phyloP scores from a whole-genome alignment of 92 coral and sea anemone species.

The Ricordea florida region DNA sequence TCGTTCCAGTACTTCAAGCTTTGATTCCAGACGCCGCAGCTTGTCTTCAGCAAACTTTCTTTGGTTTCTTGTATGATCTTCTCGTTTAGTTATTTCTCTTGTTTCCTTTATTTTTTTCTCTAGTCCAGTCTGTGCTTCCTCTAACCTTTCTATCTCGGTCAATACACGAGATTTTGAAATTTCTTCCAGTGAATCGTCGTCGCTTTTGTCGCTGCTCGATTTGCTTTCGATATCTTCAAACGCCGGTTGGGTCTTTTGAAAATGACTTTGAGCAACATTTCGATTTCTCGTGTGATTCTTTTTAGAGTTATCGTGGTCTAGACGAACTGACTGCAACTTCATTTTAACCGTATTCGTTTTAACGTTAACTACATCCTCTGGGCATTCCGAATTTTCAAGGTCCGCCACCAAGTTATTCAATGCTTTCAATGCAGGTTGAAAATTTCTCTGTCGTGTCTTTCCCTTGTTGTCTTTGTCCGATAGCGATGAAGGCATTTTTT shows the following conservation, averaged over 20 bases:
- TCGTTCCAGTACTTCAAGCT: slow-evolving; percentile 57
- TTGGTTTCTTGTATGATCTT: slow-evolving; percentile 16
- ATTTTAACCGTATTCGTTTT: background rate
- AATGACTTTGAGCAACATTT: background rate
- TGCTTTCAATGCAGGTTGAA: background rate
- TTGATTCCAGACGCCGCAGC: slow-evolving; percentile 39
- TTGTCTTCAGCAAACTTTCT: slow-evolving; percentile 14
- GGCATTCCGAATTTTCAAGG: slow-evolving; percentile 19
- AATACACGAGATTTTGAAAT: slow-evolving; percentile 12
- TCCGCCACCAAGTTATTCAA: slow-evolving; percentile 6
- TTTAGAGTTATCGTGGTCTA: background rate
- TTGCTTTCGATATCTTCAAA: slow-evolving; percentile 5
- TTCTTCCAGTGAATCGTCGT: background rate
- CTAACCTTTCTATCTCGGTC: slow-evolving; percentile 61
- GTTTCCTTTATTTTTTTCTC: slow-evolving; percentile 45
- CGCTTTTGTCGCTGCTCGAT: slow-evolving; percentile 25
- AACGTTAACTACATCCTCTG: background rate
- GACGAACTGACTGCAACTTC: background rate
- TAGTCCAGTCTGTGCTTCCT: slow-evolving; percentile 37
- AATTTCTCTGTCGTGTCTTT: background rate
- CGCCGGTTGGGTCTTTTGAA: background rate
- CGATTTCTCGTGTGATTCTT: background rate
- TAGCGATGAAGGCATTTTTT: slow-evolving; percentile 18
- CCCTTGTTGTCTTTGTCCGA: no score
- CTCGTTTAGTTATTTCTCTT: slow-evolving; percentile 15